Evolutionary conservation across 2,113 vertebrate species (phyloP), one percentile per base, ranked within the genome.

Genomic region (Orientallactaga bullata): DNA sequence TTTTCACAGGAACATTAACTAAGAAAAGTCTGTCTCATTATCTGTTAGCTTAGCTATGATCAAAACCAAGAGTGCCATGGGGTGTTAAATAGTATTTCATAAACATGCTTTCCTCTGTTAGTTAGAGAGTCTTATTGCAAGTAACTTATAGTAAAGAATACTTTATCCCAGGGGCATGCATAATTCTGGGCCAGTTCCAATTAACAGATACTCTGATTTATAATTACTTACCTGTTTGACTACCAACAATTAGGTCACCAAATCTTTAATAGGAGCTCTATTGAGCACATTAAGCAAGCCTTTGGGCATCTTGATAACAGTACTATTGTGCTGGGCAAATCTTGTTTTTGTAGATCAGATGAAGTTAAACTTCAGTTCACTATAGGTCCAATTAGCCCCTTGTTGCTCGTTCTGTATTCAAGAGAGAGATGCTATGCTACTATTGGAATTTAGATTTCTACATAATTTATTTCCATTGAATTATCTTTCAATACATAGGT

Each of bases 121-220:
- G 7, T 72, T 85, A 79, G 83, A 60, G 92, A 74, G 13, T 87
- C 32, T 82, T 82, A 35, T 87, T 91, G 30, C 84, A 58, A 73
- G 71, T 82, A 30, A 69, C 82, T 82, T 68, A 58, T 63, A 66
- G 35, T 78, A 76, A 73, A 13, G 32, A 94, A 68, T 61, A 80
- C 58, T 90, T 90, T 68, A 93, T 79, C 83, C 51, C 42, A 18
- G 66, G 21, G 65, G 74, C 28, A 78, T 65, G 76, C 42, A 78
- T n/a, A 94, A 88, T 72, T 88, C 65, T 74, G 55, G 71, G 51
- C 39, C 20, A 91, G 78, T 85, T 93, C 93, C 92, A 95, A 93
- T 96, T 95, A 95, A 95, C 88, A 94, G 61, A 89, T 96, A 88
- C 51, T 32, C 35, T 92, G 28, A n/a, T 83, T 85, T 96, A 77